Evolutionary conservation across 2,113 vertebrate species (phyloP).

Genomic region (Columbina picui): DNA sequence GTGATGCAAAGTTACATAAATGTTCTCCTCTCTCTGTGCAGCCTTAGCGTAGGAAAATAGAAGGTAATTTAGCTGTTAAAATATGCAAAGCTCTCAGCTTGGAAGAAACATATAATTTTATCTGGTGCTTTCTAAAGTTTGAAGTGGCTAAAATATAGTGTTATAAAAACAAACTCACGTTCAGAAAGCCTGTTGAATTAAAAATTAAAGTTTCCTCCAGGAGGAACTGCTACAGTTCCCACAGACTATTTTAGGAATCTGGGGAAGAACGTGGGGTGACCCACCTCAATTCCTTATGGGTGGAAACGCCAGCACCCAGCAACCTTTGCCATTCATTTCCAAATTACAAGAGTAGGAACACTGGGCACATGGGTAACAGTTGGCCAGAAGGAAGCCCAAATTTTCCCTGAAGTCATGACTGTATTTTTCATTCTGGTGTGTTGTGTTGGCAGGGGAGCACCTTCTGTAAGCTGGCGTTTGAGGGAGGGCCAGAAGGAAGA

Average conservation of each 20-base stretch:
- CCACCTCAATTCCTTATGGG: background rate
- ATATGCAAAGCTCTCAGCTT: background rate
- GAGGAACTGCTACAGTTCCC: background rate
- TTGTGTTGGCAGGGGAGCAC: conserved; percentile 76
- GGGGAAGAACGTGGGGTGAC: background rate
- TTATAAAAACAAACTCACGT: background rate
- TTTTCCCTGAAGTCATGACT: background rate
- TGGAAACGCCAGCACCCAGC: background rate
- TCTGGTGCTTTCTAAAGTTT: background rate
- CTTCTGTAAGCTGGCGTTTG: conserved; percentile 76
- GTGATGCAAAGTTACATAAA: background rate
- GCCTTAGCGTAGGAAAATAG: background rate
- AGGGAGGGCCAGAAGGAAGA: conserved; percentile 2
- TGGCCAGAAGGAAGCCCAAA: background rate
- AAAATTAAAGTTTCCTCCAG: background rate
- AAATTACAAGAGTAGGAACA: background rate
- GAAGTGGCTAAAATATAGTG: background rate
- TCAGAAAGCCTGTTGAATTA: background rate
- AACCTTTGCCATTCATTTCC: background rate
- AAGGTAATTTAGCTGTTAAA: conserved; percentile 21
- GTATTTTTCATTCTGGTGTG: background rate
- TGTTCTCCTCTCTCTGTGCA: background rate
- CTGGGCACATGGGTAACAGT: rapidly evolving
- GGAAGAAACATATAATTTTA: conserved; percentile 27
- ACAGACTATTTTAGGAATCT: background rate